Percentiles rank a stretch among this genome's conserved stretches.
These are phyloP conservation scores for Heterohyrax brucei DNA, from an alignment of 2,797 vertebrate genomes.

Conservation along the genomic window DNA sequence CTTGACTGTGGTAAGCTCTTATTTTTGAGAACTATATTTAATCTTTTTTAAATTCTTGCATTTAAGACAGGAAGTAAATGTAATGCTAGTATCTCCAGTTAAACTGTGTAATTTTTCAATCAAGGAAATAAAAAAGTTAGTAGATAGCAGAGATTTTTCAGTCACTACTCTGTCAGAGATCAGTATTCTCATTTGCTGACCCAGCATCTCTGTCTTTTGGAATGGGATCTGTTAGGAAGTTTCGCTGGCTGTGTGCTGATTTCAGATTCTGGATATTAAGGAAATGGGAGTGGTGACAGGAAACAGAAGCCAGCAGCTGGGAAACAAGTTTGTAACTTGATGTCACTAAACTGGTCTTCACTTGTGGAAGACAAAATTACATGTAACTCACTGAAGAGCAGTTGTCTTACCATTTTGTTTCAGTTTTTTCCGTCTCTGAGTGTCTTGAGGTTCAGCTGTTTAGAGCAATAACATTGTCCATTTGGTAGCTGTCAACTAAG, in stretches of 20 bases:
- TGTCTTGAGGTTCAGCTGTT: slow-evolving; percentile 73
- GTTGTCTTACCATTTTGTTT: slow-evolving; percentile 79
- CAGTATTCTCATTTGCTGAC: slow-evolving; percentile 54
- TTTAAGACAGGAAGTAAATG: neutral
- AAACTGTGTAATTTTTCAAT: neutral
- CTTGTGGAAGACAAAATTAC: slow-evolving; percentile 75
- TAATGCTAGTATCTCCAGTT: slow-evolving; percentile 47
- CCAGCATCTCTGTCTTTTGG: slow-evolving; percentile 57
- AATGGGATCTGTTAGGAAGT: slow-evolving; percentile 46
- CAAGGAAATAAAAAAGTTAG: neutral
- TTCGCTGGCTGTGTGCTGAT: slow-evolving; percentile 55
- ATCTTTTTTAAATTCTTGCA: slow-evolving; percentile 42
- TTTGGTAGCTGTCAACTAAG: slow-evolving; percentile 74
- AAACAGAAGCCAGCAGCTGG: slow-evolving; percentile 82
- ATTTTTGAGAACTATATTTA: slow-evolving; percentile 51
- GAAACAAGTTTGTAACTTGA: slow-evolving; percentile 84
- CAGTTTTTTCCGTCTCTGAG: slow-evolving; percentile 76
- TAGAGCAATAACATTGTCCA: slow-evolving; percentile 52
- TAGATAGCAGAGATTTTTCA: slow-evolving; percentile 29
- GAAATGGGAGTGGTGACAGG: slow-evolving; percentile 82
- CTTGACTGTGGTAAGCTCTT: neutral
- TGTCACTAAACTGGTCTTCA: slow-evolving; percentile 72
- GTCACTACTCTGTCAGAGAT: neutral
- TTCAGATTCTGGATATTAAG: slow-evolving; percentile 79
- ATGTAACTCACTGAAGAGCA: slow-evolving; percentile 73